Evolutionary conservation across 2,797 vertebrate species (phyloP).

Genomic region (Gephyroberyx darwinii): DNA sequence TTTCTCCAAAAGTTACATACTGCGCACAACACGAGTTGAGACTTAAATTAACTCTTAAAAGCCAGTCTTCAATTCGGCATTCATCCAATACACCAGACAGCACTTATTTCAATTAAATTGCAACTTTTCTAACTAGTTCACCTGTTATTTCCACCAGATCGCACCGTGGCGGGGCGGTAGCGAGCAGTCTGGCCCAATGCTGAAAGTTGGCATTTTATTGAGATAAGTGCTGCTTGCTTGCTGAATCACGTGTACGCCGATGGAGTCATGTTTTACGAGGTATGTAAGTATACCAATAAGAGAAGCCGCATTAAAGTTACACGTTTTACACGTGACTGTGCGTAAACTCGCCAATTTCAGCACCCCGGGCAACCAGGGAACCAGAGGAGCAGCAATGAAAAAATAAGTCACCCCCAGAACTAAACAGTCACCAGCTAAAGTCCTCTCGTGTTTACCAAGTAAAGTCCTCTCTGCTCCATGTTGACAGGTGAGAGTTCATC

Average conservation of each 20-base stretch:
- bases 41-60: background rate
- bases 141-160: no score
- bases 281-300: background rate
- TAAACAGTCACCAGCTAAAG: constrained; percentile 67
- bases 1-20: background rate
- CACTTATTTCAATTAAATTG: background rate
- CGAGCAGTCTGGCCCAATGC: constrained; percentile 7
- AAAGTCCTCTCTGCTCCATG: constrained; percentile 77
- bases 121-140: constrained; percentile 2
- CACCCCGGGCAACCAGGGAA: constrained; percentile 1
- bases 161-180: background rate
- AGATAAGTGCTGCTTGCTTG: no score
- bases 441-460: constrained; percentile 78
- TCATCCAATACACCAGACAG: background rate
- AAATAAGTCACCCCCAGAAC: constrained; percentile 63
- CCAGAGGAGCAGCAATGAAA: constrained; percentile 32
- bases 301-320: background rate
- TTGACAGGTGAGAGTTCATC: constrained; percentile 81
- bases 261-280: no score
- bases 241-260: no score
- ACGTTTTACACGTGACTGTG: constrained; percentile 8
- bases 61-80: background rate
- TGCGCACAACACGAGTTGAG: accelerated
- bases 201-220: background rate
- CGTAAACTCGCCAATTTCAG: constrained; percentile 33